Percentiles rank a stretch among this genome's conserved stretches.
These are phyloP conservation scores for Plecturocebus donacophilus DNA, from an alignment of 2,113 vertebrate genomes.

Conservation along the genomic window DNA sequence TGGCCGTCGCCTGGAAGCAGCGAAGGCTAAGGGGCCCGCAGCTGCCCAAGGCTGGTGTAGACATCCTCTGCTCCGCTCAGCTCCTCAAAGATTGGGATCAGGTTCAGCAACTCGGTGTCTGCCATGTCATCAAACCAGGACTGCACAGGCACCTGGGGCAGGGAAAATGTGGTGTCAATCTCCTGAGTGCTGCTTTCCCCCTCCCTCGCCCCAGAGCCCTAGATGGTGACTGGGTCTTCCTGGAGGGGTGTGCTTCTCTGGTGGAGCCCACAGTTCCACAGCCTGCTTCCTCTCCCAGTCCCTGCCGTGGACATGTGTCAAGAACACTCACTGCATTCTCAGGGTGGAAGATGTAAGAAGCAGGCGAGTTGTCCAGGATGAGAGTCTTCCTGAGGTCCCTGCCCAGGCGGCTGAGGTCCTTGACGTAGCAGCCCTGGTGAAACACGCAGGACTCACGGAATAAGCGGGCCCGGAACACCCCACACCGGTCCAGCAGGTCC, in stretches of 20 bases:
- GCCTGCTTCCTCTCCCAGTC: not conserved
- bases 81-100: slow-evolving; percentile 93
- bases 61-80: slow-evolving; percentile 90
- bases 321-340: slow-evolving; percentile 91
- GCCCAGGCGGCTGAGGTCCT: slow-evolving; percentile 92
- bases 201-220: not conserved
- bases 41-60: slow-evolving; percentile 90
- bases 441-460: slow-evolving; percentile 96
- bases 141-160: slow-evolving; percentile 89
- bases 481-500: slow-evolving; percentile 90
- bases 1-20: slow-evolving; percentile 27
- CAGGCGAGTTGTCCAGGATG: slow-evolving; percentile 94
- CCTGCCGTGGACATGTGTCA: accelerated
- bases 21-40: slow-evolving; percentile 85
- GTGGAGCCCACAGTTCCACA: not conserved
- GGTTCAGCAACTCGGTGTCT: slow-evolving; percentile 91
- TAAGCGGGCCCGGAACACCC: slow-evolving; percentile 90
- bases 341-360: slow-evolving; percentile 94
- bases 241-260: not conserved
- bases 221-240: not conserved
- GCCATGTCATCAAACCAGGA: slow-evolving; percentile 96
- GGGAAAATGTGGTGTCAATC: not conserved
- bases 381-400: slow-evolving; percentile 91
- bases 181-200: not conserved
- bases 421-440: slow-evolving; percentile 94